Evolutionary conservation across 2,888 invertebrate species (phyloP), one percentile per base, ranked within the genome.

Genomic region (Drosophila ochracea): DNA sequence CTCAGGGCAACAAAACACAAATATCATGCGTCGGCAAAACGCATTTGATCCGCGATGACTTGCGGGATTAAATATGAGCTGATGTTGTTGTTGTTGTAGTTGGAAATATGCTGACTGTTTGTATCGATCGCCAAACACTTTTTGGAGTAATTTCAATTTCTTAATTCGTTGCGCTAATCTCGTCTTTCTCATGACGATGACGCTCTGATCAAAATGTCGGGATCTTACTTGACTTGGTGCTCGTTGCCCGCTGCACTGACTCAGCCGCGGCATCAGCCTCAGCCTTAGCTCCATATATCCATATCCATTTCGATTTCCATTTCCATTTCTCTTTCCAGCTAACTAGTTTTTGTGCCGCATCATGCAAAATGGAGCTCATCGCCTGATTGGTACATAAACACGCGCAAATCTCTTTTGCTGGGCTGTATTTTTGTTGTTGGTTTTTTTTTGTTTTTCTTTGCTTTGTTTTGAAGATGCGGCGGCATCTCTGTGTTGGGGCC

Each of bases 141-240:
- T 84, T 84, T 90, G 78, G 83, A 90, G 91, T 86, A 83, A 88
- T 91, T 91, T 91, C 91, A 91, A 91, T 91, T 90, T 91, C 82
- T 88, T 80, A 82, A 91, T 91, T 91, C 91, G 91, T 91, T 91
- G 90, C 91, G 92, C 91, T 91, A 92, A 91, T 91, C 92, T 91
- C 76, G 83, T 84, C 73, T 85, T 84, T 86, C 89, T 87, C 89
- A 84, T 89, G 86, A 84, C 82, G 79, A 76, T 76, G 78, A 80
- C 81, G 81, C 77, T 85, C 78, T 62, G 81, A 69, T 80, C 84
- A 71, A 72, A 71, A 74, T 69, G 81, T 79, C 81, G 61, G 68
- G 66, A 80, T 79, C 64, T 79, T 53, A 25, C 25, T 37, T 55
- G 58, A 68, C 73, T 64, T 57, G 41, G 30, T 69, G 58, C 62